Conservation (phyloP, 2,797 vertebrate species). For the Borostomias antarcticus region DNA sequence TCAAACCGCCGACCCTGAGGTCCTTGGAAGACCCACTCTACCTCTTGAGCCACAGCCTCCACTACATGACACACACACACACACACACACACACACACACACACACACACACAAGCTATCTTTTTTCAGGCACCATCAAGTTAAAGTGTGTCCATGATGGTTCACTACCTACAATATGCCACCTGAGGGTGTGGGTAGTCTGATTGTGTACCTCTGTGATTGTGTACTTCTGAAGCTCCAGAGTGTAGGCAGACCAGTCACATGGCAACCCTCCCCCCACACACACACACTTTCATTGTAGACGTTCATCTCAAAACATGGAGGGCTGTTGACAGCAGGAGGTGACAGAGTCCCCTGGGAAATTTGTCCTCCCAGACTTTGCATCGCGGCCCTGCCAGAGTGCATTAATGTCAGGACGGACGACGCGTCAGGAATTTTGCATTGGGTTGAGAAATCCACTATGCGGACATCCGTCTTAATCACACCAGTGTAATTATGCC, state of each 20-base stretch:
- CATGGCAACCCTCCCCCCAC: constrained; percentile 22
- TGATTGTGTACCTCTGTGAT: neutral
- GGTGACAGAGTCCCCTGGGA: constrained; percentile 47
- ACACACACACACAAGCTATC: too few relatives aligned
- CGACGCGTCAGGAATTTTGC: constrained; percentile 15
- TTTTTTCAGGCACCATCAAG: too few relatives aligned
- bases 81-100: too few relatives aligned
- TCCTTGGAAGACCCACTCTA: too few relatives aligned
- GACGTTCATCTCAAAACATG: constrained; percentile 41
- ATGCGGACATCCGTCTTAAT: constrained; percentile 41
- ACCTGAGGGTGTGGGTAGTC: too few relatives aligned
- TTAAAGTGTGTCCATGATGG: too few relatives aligned
- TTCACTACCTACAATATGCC: too few relatives aligned
- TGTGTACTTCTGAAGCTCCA: neutral
- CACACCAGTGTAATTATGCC: constrained; percentile 32
- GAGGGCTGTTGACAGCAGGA: constrained; percentile 42
- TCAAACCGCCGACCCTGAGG: too few relatives aligned
- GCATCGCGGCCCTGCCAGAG: constrained; percentile 43
- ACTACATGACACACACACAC: too few relatives aligned
- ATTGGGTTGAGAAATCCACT: constrained; percentile 21
- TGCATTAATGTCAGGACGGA: constrained; percentile 43
- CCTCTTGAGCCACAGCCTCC: too few relatives aligned
- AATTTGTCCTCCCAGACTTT: constrained; percentile 33
- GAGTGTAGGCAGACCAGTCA: constrained; percentile 13
- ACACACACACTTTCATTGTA: constrained; percentile 36